phyloP scores from a whole-genome alignment of 2,888 invertebrate genomes.

The Limnephilus lunatus region DNA sequence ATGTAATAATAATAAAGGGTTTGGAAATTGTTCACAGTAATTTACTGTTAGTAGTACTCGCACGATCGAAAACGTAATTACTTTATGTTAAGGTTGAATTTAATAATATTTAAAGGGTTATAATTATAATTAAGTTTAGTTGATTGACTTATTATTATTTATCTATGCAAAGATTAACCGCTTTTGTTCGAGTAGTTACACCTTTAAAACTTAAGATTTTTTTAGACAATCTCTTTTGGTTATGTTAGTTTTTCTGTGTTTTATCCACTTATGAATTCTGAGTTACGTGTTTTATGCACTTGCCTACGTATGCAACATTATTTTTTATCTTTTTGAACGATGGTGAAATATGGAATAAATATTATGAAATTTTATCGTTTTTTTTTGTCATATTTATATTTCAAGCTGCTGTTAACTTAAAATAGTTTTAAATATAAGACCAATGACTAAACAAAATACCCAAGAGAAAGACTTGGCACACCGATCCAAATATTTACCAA shows the following conservation, averaged over 20 bases:
- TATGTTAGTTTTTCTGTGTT: neutral
- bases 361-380: no score
- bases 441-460: no score
- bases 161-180: neutral
- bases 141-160: neutral
- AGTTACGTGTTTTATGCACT: no score
- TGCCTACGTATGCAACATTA: no score
- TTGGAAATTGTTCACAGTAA: neutral
- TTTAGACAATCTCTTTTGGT: neutral
- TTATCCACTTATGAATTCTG: neutral
- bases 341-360: no score
- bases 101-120: neutral
- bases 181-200: neutral
- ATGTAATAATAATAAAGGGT: neutral
- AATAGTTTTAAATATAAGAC: no score
- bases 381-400: no score
- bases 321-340: no score
- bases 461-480: no score
- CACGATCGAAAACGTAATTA: neutral
- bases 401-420: no score
- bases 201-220: neutral
- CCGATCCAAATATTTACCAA: no score
- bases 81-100: neutral
- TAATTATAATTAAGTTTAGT: neutral
- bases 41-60: neutral